These are phyloP conservation scores for Galerucella pusilla DNA, from an alignment of 2,888 invertebrate species.

Conservation along the genomic window DNA sequence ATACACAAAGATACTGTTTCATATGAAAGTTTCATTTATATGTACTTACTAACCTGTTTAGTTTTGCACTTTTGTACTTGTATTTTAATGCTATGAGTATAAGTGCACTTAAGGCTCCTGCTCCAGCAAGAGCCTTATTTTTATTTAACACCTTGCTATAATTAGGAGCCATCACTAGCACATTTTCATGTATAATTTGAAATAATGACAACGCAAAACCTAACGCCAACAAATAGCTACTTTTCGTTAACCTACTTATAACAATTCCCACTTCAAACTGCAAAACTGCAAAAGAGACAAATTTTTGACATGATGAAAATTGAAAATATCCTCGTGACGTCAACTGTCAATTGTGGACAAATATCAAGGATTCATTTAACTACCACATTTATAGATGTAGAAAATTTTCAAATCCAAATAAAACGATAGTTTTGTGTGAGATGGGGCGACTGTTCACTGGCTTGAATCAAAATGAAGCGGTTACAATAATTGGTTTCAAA, in stretches of 20 bases:
- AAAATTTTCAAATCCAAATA: no score
- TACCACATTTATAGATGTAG: no score
- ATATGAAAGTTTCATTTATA: constrained; percentile 17
- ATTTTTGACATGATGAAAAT: background rate
- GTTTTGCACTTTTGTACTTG: constrained; percentile 61
- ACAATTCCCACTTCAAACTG: constrained; percentile 13
- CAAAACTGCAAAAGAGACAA: background rate
- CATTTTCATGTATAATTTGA: constrained; percentile 25
- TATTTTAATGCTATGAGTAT: constrained; percentile 69
- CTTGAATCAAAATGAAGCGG: no score
- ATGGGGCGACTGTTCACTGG: no score
- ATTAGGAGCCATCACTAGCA: constrained; percentile 75
- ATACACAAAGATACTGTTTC: background rate
- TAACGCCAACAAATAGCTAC: background rate
- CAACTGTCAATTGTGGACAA: background rate
- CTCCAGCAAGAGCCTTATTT: constrained; percentile 74
- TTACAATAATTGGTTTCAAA: no score
- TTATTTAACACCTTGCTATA: constrained; percentile 80
- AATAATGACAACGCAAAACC: constrained; percentile 9
- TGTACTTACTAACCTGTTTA: constrained; percentile 50
- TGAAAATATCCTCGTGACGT: background rate
- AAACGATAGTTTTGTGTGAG: no score
- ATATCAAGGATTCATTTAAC: background rate
- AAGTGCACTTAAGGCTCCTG: constrained; percentile 73
- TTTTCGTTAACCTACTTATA: background rate